phyloP scores from a whole-genome alignment of 2,797 vertebrate genomes.

The Hippopotamyrus pictus region DNA sequence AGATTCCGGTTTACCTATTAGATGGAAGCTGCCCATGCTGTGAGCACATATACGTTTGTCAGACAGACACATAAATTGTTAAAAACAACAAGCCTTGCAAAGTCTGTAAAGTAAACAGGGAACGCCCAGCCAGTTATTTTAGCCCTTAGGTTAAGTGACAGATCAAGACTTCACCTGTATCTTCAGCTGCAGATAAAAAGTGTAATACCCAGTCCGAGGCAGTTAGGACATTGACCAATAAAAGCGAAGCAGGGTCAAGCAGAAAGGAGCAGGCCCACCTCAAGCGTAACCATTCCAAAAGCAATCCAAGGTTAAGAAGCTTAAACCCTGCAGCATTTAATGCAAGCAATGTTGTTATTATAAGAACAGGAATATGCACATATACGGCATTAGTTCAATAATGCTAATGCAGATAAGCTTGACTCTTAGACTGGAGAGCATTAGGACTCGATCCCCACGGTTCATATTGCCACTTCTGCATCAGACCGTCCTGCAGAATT shows the following conservation, averaged over 20 bases:
- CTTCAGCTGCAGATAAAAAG: background rate
- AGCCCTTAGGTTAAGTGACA: conserved; percentile 1
- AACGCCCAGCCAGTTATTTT: background rate
- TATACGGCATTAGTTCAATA: background rate
- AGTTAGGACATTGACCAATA: background rate
- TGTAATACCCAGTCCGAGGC: background rate
- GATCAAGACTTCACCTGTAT: background rate
- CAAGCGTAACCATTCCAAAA: background rate
- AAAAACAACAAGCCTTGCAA: background rate
- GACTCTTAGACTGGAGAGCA: background rate
- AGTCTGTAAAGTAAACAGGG: background rate
- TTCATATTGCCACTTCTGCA: background rate
- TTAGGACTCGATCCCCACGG: background rate
- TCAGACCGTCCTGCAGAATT: background rate
- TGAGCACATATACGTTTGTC: background rate
- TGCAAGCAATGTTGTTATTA: background rate
- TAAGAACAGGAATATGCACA: background rate
- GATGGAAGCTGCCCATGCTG: background rate
- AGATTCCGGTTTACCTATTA: background rate
- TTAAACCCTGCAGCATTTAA: background rate
- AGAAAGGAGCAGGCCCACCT: background rate
- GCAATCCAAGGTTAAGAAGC: background rate
- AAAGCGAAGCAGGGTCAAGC: background rate
- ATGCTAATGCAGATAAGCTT: background rate
- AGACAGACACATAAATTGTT: background rate